Conservation (phyloP, 2,113 vertebrate species). For the Microcebus ravelobensis region DNA sequence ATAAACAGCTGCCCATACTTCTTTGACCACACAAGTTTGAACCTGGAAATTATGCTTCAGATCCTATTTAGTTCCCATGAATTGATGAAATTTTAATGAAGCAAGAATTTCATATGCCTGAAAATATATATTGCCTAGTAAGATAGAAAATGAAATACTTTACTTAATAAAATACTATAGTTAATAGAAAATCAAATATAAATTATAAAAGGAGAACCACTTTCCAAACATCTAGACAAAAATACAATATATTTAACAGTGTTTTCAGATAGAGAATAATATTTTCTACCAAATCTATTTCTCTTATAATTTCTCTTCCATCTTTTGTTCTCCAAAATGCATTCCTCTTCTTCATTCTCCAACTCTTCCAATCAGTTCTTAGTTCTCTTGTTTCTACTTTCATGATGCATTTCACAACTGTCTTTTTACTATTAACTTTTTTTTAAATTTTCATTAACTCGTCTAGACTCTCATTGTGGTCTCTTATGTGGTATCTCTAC, state of each 20-base stretch:
- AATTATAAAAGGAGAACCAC: not conserved
- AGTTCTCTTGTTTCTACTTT: not conserved
- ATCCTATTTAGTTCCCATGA: not conserved
- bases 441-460: not conserved
- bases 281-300: not conserved
- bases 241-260: not conserved
- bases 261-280: slow-evolving; percentile 1
- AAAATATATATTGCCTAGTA: slow-evolving; percentile 7
- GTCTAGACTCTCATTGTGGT: not conserved
- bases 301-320: not conserved
- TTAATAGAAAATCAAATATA: slow-evolving; percentile 20
- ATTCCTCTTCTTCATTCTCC: not conserved
- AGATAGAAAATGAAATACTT: not conserved
- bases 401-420: not conserved
- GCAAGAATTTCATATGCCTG: not conserved
- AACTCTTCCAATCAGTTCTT: not conserved
- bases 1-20: not conserved
- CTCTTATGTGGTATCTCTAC: not conserved
- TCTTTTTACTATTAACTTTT: not conserved
- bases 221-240: slow-evolving; percentile 1
- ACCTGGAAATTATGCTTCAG: not conserved
- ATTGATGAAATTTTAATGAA: slow-evolving; percentile 4
- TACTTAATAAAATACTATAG: not conserved
- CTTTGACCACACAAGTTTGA: not conserved
- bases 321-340: not conserved